Percentiles rank a stretch among this genome's conserved stretches.
phyloP scores from a whole-genome alignment of 30 jellyfish, hydroid and myxozoan species.

The Hydractinia symbiolongicarpus region DNA sequence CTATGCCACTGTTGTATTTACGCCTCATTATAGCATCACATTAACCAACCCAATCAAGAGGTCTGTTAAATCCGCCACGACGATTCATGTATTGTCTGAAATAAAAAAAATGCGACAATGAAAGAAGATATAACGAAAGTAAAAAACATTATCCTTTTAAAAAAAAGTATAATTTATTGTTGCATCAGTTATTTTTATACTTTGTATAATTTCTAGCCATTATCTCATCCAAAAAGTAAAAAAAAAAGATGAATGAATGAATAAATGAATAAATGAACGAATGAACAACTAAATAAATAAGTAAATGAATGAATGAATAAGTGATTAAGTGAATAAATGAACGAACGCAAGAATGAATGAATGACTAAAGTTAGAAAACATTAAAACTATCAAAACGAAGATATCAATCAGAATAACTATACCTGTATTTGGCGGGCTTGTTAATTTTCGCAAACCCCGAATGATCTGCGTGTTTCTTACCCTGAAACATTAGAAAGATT shows the following conservation, averaged over 20 bases:
- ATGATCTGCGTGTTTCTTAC: constrained; percentile 57
- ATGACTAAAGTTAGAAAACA: too few relatives aligned
- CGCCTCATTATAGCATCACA: background rate
- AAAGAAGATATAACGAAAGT: background rate
- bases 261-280: too few relatives aligned
- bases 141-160: background rate
- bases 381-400: too few relatives aligned
- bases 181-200: background rate
- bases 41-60: constrained; percentile 57
- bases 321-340: too few relatives aligned
- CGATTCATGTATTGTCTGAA: constrained; percentile 94
- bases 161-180: background rate
- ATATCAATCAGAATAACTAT: background rate
- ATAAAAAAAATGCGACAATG: background rate
- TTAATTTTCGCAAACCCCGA: constrained; percentile 56
- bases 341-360: too few relatives aligned
- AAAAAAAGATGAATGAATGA: too few relatives aligned
- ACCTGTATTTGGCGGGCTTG: constrained; percentile 67
- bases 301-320: too few relatives aligned
- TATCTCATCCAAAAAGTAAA: background rate
- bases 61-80: constrained; percentile 97
- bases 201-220: too few relatives aligned
- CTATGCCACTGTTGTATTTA: too few relatives aligned
- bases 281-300: too few relatives aligned
- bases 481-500: constrained; percentile 5